phyloP scores from a whole-genome alignment of 2,888 invertebrate species.

The Scelioninae gen. 1 region DNA sequence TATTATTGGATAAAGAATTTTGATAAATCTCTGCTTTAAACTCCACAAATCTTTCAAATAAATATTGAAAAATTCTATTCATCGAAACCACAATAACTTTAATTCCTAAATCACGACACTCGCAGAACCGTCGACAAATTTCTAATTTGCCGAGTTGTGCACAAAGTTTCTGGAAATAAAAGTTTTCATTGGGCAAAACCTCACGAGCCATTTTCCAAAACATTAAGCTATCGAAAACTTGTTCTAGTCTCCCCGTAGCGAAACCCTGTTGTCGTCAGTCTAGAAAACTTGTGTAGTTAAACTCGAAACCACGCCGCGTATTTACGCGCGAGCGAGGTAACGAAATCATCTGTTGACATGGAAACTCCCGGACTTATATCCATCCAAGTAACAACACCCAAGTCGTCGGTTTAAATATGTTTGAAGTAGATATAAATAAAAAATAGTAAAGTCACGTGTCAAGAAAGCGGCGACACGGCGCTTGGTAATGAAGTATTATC shows the following conservation, averaged over 20 bases:
- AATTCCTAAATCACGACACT: background rate
- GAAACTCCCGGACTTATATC: conserved; percentile 13
- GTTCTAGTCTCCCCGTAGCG: conserved; percentile 35
- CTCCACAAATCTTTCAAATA: background rate
- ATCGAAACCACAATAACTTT: background rate
- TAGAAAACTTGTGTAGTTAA: conserved; percentile 21
- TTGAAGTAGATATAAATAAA: conserved; percentile 12
- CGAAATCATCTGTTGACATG: conserved; percentile 9
- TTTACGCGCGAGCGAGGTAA: conserved; percentile 15
- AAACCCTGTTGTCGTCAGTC: background rate
- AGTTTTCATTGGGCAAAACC: background rate
- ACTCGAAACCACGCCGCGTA: background rate
- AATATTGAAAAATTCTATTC: background rate
- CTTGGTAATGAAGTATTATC: conserved; percentile 49
- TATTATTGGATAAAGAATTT: no score
- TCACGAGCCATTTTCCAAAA: conserved; percentile 7
- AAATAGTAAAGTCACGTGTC: conserved; percentile 1
- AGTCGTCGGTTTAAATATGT: conserved; percentile 23
- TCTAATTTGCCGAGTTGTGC: background rate
- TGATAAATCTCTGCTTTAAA: background rate
- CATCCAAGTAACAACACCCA: conserved; percentile 16
- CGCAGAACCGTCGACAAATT: background rate
- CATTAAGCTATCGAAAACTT: conserved; percentile 23
- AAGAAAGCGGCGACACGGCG: conserved; percentile 8
- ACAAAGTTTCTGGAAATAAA: background rate